phyloP scores from a whole-genome alignment of 2,797 vertebrate genomes.

The Urosaurus nigricauda region DNA sequence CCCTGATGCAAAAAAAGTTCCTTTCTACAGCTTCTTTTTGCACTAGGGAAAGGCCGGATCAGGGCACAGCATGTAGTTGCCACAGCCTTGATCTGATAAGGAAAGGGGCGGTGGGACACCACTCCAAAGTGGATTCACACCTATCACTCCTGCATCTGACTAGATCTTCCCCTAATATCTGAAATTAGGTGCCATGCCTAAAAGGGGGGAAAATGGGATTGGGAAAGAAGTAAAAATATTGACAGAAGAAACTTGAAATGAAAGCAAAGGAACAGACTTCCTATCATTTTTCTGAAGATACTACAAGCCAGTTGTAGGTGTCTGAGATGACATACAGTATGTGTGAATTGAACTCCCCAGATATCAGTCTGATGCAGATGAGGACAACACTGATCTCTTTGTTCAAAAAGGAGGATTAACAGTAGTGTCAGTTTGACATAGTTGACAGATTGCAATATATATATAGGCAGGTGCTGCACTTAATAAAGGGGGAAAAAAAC shows the following conservation, averaged over 20 bases:
- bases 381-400: too few species aligned
- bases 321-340: background rate
- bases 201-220: background rate
- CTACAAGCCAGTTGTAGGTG: background rate
- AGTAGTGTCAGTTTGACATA: too few species aligned
- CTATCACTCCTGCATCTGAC: background rate
- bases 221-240: background rate
- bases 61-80: too few species aligned
- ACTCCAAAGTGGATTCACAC: background rate
- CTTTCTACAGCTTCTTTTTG: too few species aligned
- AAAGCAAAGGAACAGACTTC: background rate
- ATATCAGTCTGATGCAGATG: background rate
- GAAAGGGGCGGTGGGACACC: too few species aligned
- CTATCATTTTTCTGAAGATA: background rate
- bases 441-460: background rate
- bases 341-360: background rate
- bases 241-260: background rate
- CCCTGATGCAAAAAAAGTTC: too few species aligned
- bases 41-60: too few species aligned
- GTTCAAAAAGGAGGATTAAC: background rate
- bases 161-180: too few species aligned
- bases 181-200: background rate
- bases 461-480: too few species aligned
- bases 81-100: too few species aligned
- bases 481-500: too few species aligned